A percentile compares a stretch with the other conserved stretches of the same genome.
Evolutionary conservation across 2,113 vertebrate species (phyloP).

Genomic region (Ptychochromis oligacanthus): DNA sequence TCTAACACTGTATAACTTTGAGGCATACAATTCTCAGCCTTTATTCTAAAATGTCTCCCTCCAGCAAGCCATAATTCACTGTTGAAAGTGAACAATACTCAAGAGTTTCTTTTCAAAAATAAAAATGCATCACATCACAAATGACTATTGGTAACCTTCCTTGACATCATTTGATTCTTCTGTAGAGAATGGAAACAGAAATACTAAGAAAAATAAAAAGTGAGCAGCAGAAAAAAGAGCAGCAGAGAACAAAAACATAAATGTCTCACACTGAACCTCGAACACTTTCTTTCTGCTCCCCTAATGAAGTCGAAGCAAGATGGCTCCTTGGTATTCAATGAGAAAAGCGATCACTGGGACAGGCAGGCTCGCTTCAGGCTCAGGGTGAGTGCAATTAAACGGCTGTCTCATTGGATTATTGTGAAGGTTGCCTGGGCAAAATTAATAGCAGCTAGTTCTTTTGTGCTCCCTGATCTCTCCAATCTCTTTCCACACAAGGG

Average conservation of each 20-base stretch:
- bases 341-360: slow-evolving; percentile 39
- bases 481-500: slow-evolving; percentile 44
- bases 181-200: slow-evolving; percentile 2
- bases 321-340: slow-evolving; percentile 65
- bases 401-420: slow-evolving; percentile 71
- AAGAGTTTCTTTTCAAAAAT: slow-evolving; percentile 34
- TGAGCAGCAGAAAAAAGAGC: background rate
- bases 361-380: slow-evolving; percentile 35
- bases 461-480: slow-evolving; percentile 48
- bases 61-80: slow-evolving; percentile 18
- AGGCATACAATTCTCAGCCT: slow-evolving; percentile 3
- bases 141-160: slow-evolving; percentile 27
- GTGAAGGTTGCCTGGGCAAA: slow-evolving; percentile 68
- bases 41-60: slow-evolving; percentile 40
- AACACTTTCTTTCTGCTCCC: slow-evolving; percentile 15
- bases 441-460: slow-evolving; percentile 65
- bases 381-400: slow-evolving; percentile 73
- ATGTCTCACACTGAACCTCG: background rate
- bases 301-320: slow-evolving; percentile 61
- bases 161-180: slow-evolving; percentile 26
- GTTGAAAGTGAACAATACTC: slow-evolving; percentile 34
- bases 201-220: background rate
- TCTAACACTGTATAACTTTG: background rate
- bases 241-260: background rate
- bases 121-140: slow-evolving; percentile 21